These are phyloP conservation scores for Xiphorhynchus elegans DNA, from an alignment of 2,113 vertebrate species.

Conservation along the genomic window DNA sequence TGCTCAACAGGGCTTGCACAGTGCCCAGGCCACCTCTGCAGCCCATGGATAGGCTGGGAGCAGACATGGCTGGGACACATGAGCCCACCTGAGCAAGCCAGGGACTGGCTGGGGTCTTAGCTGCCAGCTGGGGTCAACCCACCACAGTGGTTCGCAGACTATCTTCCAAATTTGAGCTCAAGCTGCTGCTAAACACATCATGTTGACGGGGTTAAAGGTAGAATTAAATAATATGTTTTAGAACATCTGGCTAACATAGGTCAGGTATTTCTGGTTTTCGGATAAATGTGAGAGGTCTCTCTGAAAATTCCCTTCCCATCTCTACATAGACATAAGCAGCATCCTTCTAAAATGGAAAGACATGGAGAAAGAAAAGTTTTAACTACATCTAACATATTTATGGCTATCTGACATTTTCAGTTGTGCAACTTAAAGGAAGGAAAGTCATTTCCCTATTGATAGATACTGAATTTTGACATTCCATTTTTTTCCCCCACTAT, in stretches of 20 bases:
- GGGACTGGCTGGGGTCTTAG: not conserved
- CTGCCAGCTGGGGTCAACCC: not conserved
- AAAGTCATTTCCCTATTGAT: not conserved
- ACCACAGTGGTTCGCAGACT: not conserved
- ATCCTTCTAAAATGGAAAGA: not conserved
- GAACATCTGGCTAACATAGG: not conserved
- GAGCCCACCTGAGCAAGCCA: accelerated
- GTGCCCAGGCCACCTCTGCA: not conserved
- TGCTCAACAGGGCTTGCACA: not conserved
- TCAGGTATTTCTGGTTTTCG: not conserved
- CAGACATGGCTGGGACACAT: not conserved
- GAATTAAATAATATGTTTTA: not conserved
- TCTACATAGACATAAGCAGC: not conserved
- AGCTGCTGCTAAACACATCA: not conserved
- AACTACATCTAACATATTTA: not conserved
- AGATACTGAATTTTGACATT: not conserved
- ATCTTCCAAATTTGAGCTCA: not conserved
- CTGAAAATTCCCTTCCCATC: not conserved
- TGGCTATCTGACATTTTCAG: not conserved
- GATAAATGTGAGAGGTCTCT: not conserved
- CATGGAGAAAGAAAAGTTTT: not conserved
- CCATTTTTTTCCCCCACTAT: not conserved
- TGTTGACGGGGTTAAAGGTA: not conserved
- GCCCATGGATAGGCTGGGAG: accelerated
- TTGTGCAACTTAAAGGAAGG: not conserved